Conservation (phyloP, 2,797 vertebrate genomes). For the Hylomyscus alleni region DNA sequence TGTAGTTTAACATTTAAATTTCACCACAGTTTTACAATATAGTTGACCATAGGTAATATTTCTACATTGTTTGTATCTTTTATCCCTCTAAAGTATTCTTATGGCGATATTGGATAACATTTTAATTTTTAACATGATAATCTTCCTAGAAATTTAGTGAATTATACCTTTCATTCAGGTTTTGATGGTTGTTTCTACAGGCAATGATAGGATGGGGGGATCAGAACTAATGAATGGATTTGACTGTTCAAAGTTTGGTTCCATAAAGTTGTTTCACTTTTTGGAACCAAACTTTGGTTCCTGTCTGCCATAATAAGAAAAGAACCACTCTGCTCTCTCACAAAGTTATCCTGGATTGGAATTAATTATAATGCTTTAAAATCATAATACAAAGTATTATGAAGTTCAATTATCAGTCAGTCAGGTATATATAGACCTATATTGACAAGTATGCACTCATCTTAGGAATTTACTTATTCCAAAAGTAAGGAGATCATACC, state of each 20-base stretch:
- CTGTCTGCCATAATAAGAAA: background rate
- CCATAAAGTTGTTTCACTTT: background rate
- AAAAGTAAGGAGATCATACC: background rate
- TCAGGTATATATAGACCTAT: background rate
- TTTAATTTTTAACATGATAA: background rate
- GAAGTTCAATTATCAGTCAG: background rate
- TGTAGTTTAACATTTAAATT: background rate
- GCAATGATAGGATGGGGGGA: background rate
- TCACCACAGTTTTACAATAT: background rate
- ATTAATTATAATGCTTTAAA: background rate
- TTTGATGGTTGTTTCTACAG: background rate
- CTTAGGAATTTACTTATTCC: background rate
- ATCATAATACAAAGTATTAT: background rate
- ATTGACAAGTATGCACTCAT: background rate
- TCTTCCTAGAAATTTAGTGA: background rate
- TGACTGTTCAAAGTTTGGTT: background rate
- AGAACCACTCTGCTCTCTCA: background rate
- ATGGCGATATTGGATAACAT: background rate
- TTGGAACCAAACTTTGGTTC: background rate
- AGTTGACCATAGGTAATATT: background rate
- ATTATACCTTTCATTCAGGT: background rate
- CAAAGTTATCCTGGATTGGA: background rate
- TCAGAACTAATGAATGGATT: background rate
- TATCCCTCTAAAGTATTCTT: background rate
- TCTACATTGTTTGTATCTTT: background rate